Evolutionary conservation across 1,140 invertebrate species (phyloP), one percentile per base, ranked within the genome.

Genomic region (Oryzaephilus surinamensis): DNA sequence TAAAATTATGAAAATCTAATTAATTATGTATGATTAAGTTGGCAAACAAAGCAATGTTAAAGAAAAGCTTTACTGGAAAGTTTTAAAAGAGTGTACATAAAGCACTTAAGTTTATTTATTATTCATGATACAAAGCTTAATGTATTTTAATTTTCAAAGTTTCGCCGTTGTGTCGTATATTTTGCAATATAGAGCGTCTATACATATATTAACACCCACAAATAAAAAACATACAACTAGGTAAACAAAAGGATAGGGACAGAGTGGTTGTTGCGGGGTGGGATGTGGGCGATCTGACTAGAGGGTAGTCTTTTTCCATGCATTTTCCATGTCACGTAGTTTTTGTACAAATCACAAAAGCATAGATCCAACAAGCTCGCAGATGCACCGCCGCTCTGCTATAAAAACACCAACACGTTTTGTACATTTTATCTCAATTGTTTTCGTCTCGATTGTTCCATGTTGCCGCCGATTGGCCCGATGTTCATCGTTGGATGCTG

Each of bases 391-490:
- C 32, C 29, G 16, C 34, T 13, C 8, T 24, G 43, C 41, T 43
- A 38, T 39, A 48, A 47, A 51, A 48, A 41, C 45, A 41, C 32
- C 42, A 35, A 50, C 48, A 51, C 45, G 38, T 50, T 49, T 34
- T 47, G 41, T 46, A 43, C 50, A 47, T 50, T 50, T 55, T 50
- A 52, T 55, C 53, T 55, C 53, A 55, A 55, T 55, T 52, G 48
- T 51, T 52, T 51, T 51, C 43, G 51, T 54, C 54, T 54, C 49
- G 50, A 54, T 56, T 56, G 54, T 54, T 56, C 42, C 54, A 56
- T 56, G 54, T 52, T 41, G 43, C 46, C 33, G 45, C 43, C 45
- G 53, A 52, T 55, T 50, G 46, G 51, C 36, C n/a, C 38, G 28
- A 15, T 43, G 43, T 38, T 41, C 44, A 38, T 35, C 24, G 28